These are phyloP conservation scores for Allacma fusca DNA, from an alignment of 2,888 invertebrate species.

Conservation along the genomic window DNA sequence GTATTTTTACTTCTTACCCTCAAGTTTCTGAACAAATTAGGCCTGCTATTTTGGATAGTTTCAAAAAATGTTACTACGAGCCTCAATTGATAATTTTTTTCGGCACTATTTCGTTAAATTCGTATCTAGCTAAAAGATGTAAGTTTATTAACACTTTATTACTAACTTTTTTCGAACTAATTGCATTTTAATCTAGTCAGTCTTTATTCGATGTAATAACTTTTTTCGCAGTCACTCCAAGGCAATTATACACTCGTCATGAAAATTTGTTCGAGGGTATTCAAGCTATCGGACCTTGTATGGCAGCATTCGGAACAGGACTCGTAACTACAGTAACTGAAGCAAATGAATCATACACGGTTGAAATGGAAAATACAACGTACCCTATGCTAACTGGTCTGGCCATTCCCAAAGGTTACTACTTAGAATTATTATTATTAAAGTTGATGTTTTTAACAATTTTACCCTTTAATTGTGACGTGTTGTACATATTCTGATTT, in stretches of 20 bases:
- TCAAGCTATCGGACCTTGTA: constrained; percentile 39
- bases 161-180: too few species aligned
- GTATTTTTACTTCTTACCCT: constrained; percentile 29
- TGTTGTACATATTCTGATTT: not conserved
- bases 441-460: not conserved
- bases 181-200: too few species aligned
- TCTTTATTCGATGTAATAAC: not conserved
- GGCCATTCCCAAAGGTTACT: constrained; percentile 52
- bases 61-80: constrained; percentile 47
- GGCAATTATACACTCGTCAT: constrained; percentile 33
- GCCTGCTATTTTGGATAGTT: constrained; percentile 27
- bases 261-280: constrained; percentile 41
- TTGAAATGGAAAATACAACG: constrained; percentile 48
- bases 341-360: not conserved
- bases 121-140: constrained; percentile 39
- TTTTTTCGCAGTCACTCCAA: constrained; percentile 18
- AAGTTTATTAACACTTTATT: too few species aligned
- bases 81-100: constrained; percentile 47
- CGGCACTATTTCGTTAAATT: constrained; percentile 45
- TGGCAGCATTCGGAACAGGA: constrained; percentile 52
- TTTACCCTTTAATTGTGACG: not conserved
- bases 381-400: constrained; percentile 53
- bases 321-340: constrained; percentile 45
- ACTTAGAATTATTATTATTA: too few species aligned
- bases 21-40: constrained; percentile 39